A percentile compares a stretch with the other conserved stretches of the same genome.
Conservation (phyloP, 2,797 vertebrate species). For the Enteromius mattozi region DNA sequence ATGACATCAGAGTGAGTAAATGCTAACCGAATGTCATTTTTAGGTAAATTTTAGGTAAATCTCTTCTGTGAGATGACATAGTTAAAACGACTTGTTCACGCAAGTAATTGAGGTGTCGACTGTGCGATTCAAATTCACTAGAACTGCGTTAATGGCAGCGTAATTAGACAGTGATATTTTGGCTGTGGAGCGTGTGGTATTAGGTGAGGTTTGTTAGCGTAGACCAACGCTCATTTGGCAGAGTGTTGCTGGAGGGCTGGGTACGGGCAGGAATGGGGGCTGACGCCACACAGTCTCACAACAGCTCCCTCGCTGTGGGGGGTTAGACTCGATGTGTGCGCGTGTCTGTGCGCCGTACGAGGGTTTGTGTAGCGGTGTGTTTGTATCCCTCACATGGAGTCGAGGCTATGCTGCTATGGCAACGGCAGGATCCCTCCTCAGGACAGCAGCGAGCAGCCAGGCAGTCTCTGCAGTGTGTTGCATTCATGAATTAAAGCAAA, state of each 20-base stretch:
- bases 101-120: slow-evolving; percentile 29
- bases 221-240: slow-evolving; percentile 48
- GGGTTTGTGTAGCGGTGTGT: slow-evolving; percentile 43
- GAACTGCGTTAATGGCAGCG: background rate
- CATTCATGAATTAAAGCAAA: slow-evolving; percentile 73
- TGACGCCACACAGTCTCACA: slow-evolving; percentile 57
- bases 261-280: slow-evolving; percentile 55
- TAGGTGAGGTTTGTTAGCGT: slow-evolving; percentile 55
- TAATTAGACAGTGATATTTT: slow-evolving; percentile 51
- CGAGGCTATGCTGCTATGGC: slow-evolving; percentile 81
- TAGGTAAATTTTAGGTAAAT: background rate
- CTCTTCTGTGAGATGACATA: background rate
- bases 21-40: background rate
- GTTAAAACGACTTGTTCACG: background rate
- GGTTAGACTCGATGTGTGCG: slow-evolving; percentile 61
- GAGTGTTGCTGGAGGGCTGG: slow-evolving; percentile 55
- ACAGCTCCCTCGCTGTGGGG: slow-evolving; percentile 62
- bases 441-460: slow-evolving; percentile 76
- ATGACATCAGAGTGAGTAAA: background rate
- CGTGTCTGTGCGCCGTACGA: slow-evolving; percentile 36
- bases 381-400: slow-evolving; percentile 65
- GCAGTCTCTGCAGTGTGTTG: slow-evolving; percentile 72
- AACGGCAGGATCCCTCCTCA: slow-evolving; percentile 78
- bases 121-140: slow-evolving; percentile 22
- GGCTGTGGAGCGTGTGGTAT: slow-evolving; percentile 44